Percentiles rank a stretch among this genome's conserved stretches.
These are phyloP conservation scores for Zelleria hepariella DNA, from an alignment of 2,888 invertebrate genomes.

Conservation along the genomic window DNA sequence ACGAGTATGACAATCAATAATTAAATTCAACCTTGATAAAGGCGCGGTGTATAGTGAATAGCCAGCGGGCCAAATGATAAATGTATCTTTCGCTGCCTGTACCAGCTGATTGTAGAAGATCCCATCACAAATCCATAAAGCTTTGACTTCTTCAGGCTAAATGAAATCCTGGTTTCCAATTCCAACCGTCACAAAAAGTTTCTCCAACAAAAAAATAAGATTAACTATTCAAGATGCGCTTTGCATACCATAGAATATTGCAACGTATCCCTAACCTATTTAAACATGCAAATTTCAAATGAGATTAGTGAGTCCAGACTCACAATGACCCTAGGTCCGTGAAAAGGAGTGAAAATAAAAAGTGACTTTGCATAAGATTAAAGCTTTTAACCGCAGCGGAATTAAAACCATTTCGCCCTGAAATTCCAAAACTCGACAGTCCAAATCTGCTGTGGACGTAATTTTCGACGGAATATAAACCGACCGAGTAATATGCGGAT, in stretches of 20 bases:
- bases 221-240: not conserved
- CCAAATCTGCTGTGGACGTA: not conserved
- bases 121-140: too few relatives aligned
- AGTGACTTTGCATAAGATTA: not conserved
- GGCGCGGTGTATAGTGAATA: too few relatives aligned
- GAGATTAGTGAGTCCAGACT: constrained; percentile 34
- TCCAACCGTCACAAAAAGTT: not conserved
- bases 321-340: constrained; percentile 6
- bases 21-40: too few relatives aligned
- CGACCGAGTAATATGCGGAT: too few relatives aligned
- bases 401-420: not conserved
- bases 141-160: too few relatives aligned
- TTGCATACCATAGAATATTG: constrained; percentile 39
- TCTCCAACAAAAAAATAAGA: not conserved
- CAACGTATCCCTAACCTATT: constrained; percentile 27
- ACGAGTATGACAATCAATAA: too few relatives aligned
- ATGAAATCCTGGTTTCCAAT: not conserved
- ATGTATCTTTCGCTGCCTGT: too few relatives aligned
- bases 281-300: constrained; percentile 50
- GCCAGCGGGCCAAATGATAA: too few relatives aligned
- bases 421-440: not conserved
- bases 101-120: too few relatives aligned
- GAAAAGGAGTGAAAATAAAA: not conserved
- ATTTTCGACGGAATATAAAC: not conserved
- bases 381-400: not conserved